A percentile compares a stretch with the other conserved stretches of the same genome.
These are phyloP conservation scores for Diabrotica balteata DNA, from an alignment of 2,888 invertebrate genomes.

Conservation along the genomic window DNA sequence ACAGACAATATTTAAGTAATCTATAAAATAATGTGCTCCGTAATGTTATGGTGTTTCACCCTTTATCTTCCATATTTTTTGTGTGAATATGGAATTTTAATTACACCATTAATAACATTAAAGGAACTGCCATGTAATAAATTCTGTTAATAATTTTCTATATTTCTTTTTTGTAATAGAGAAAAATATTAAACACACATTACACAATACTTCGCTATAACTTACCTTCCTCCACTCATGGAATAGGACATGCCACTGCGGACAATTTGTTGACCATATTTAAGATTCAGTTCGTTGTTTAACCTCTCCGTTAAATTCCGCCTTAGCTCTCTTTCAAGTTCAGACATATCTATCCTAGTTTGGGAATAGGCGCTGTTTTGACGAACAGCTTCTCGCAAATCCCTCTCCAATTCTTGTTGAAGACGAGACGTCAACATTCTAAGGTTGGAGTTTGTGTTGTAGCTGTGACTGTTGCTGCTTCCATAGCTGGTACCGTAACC, in stretches of 20 bases:
- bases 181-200: too few relatives aligned
- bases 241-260: slow-evolving; percentile 49
- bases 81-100: too few relatives aligned
- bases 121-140: too few relatives aligned
- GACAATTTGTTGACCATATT: slow-evolving; percentile 48
- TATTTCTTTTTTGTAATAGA: too few relatives aligned
- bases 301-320: slow-evolving; percentile 53
- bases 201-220: too few relatives aligned
- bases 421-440: slow-evolving; percentile 45
- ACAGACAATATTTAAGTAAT: too few relatives aligned
- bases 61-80: too few relatives aligned
- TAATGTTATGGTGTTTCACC: too few relatives aligned
- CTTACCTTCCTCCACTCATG: slow-evolving; percentile 41
- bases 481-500: neutral
- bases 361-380: slow-evolving; percentile 36
- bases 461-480: slow-evolving; percentile 25
- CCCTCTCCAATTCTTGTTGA: slow-evolving; percentile 51
- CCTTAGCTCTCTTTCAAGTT: slow-evolving; percentile 52
- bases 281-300: slow-evolving; percentile 48
- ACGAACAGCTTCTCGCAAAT: slow-evolving; percentile 48
- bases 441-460: slow-evolving; percentile 41
- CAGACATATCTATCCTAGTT: slow-evolving; percentile 42
- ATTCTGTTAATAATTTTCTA: too few relatives aligned
- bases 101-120: too few relatives aligned
- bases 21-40: too few relatives aligned